These are phyloP conservation scores for Chorisops tibialis DNA, from an alignment of 2,888 invertebrate genomes.

Conservation along the genomic window DNA sequence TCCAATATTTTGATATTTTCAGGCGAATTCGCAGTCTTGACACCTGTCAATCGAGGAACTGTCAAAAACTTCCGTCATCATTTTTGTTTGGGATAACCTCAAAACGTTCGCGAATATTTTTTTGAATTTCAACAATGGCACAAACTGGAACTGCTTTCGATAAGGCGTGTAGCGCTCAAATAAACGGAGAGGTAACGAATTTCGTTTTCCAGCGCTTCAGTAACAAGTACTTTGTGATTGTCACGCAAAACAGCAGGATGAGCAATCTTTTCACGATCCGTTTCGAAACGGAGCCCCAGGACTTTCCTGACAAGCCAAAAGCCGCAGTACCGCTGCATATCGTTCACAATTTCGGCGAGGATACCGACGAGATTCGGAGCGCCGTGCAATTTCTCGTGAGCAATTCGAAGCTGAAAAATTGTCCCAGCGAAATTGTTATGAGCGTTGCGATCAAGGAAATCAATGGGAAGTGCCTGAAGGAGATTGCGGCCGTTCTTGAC, in stretches of 20 bases:
- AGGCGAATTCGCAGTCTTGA: too few relatives aligned
- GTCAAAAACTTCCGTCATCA: background rate
- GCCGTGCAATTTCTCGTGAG: slow-evolving; percentile 47
- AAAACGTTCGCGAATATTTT: background rate
- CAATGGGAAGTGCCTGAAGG: slow-evolving; percentile 39
- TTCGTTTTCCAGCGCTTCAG: slow-evolving; percentile 46
- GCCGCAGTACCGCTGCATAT: slow-evolving; percentile 41
- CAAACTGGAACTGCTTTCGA: slow-evolving; percentile 38
- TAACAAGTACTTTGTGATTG: slow-evolving; percentile 46
- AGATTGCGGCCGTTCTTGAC: slow-evolving; percentile 41
- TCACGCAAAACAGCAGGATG: slow-evolving; percentile 46
- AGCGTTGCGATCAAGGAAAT: slow-evolving; percentile 44
- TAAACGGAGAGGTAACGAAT: slow-evolving; percentile 43
- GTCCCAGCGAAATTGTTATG: slow-evolving; percentile 43
- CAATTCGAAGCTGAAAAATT: slow-evolving; percentile 42
- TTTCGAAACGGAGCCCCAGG: slow-evolving; percentile 41
- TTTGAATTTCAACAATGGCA: too few relatives aligned
- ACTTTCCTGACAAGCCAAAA: background rate
- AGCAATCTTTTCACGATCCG: slow-evolving; percentile 44
- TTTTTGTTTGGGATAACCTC: background rate
- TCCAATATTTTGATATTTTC: too few relatives aligned
- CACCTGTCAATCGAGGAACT: too few relatives aligned
- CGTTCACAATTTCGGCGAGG: slow-evolving; percentile 43
- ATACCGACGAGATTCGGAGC: slow-evolving; percentile 44
- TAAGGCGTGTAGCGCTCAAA: slow-evolving; percentile 40